Conservation (phyloP, 2,888 invertebrate genomes). For the Athalia cordata region DNA sequence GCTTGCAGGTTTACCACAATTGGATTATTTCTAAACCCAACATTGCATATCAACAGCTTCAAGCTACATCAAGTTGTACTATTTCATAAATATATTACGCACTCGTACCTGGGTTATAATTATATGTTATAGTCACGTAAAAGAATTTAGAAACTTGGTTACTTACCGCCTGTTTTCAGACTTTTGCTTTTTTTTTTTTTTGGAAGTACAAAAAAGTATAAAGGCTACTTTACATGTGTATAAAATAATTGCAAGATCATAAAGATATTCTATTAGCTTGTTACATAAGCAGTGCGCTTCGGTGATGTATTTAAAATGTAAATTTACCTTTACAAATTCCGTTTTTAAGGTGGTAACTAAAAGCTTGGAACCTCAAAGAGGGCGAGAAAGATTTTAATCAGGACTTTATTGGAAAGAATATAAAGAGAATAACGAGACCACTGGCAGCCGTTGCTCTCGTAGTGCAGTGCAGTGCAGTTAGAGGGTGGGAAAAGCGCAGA, state of each 20-base stretch:
- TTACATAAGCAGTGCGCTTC: too few relatives aligned
- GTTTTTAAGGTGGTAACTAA: slow-evolving; percentile 4
- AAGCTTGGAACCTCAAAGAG: slow-evolving; percentile 10
- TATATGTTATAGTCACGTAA: too few relatives aligned
- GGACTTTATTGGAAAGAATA: slow-evolving; percentile 14
- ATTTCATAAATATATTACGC: neutral
- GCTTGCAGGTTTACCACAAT: slow-evolving; percentile 24
- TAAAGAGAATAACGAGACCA: slow-evolving; percentile 9
- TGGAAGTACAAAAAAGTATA: neutral
- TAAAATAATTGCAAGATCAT: slow-evolving; percentile 3
- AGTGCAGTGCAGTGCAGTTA: neutral
- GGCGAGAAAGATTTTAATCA: slow-evolving; percentile 2
- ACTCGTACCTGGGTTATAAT: too few relatives aligned
- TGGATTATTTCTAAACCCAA: slow-evolving; percentile 35
- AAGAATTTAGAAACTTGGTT: too few relatives aligned
- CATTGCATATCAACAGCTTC: slow-evolving; percentile 24
- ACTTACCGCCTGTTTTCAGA: neutral
- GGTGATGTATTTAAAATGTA: neutral
- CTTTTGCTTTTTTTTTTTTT: neutral
- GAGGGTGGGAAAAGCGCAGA: too few relatives aligned
- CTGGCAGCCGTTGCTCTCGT: too few relatives aligned
- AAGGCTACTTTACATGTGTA: neutral
- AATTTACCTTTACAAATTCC: neutral
- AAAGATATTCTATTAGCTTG: neutral
- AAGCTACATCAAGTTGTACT: slow-evolving; percentile 1